Percentiles rank a stretch among this genome's conserved stretches.
These are phyloP conservation scores for Dioctria linearis DNA, from an alignment of 2,888 invertebrate genomes.

Conservation along the genomic window DNA sequence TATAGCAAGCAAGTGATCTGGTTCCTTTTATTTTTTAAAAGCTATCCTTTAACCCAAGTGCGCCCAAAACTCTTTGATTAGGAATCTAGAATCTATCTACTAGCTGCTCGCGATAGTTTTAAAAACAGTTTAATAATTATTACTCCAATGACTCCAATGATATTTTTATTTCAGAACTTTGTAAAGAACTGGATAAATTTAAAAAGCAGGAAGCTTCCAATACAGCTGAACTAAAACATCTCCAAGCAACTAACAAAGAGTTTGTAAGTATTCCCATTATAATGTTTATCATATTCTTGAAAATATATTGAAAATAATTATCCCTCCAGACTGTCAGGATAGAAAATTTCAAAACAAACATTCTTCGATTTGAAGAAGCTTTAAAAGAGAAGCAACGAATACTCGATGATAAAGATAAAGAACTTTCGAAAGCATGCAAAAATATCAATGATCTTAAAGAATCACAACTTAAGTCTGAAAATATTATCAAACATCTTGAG, in stretches of 20 bases:
- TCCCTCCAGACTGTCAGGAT: conserved; percentile 33
- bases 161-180: conserved; percentile 61
- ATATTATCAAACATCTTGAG: conserved; percentile 67
- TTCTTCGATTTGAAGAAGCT: conserved; percentile 66
- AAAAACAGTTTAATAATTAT: background rate
- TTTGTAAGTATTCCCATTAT: conserved; percentile 61
- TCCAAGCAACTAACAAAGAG: conserved; percentile 65
- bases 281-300: background rate
- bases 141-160: background rate
- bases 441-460: conserved; percentile 67
- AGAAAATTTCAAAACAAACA: conserved; percentile 65
- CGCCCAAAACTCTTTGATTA: too few relatives aligned
- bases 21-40: too few relatives aligned
- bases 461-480: conserved; percentile 67
- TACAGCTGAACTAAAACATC: conserved; percentile 62
- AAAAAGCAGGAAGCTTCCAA: conserved; percentile 59
- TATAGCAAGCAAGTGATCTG: too few relatives aligned
- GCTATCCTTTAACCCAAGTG: too few relatives aligned
- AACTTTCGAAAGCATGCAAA: conserved; percentile 66
- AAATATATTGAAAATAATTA: background rate
- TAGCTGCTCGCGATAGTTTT: too few relatives aligned
- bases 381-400: conserved; percentile 66
- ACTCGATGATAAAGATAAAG: conserved; percentile 67
- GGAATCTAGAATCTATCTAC: too few relatives aligned
- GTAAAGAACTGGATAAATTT: conserved; percentile 64